A percentile compares a stretch with the other conserved stretches of the same genome.
These are phyloP conservation scores for Euproctis similis DNA, from an alignment of 2,888 invertebrate genomes.

Conservation along the genomic window DNA sequence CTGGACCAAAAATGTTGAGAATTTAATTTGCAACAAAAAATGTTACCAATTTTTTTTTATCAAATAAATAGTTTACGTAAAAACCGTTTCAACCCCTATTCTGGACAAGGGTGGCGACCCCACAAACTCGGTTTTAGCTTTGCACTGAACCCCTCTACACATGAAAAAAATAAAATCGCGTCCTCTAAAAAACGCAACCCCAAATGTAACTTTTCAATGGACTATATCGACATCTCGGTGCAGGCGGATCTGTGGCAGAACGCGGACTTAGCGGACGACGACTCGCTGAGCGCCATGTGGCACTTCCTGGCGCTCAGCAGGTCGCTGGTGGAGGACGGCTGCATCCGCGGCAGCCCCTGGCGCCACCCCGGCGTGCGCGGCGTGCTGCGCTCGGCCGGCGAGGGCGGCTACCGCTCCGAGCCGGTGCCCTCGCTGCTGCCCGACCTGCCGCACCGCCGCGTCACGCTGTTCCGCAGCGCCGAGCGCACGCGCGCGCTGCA, in stretches of 20 bases:
- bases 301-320: slow-evolving; percentile 85
- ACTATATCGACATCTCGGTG: no score
- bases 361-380: slow-evolving; percentile 79
- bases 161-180: no score
- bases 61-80: no score
- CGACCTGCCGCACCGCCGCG: slow-evolving; percentile 75
- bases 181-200: no score
- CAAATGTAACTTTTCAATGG: no score
- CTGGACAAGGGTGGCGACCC: no score
- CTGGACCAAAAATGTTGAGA: no score
- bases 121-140: no score
- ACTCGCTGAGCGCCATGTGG: slow-evolving; percentile 87
- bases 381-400: slow-evolving; percentile 63
- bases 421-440: slow-evolving; percentile 77
- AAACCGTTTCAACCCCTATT: no score
- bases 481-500: slow-evolving; percentile 88
- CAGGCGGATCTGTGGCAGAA: slow-evolving; percentile 86
- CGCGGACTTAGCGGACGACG: slow-evolving; percentile 85
- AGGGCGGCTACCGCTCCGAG: slow-evolving; percentile 77
- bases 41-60: no score
- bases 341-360: slow-evolving; percentile 72
- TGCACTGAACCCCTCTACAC: no score
- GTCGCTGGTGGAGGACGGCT: slow-evolving; percentile 80
- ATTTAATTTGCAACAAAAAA: no score
- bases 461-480: slow-evolving; percentile 71